A percentile compares a stretch with the other conserved stretches of the same genome.
Evolutionary conservation across 2,113 vertebrate genomes (phyloP).

Genomic region (Donacobius atricapilla): DNA sequence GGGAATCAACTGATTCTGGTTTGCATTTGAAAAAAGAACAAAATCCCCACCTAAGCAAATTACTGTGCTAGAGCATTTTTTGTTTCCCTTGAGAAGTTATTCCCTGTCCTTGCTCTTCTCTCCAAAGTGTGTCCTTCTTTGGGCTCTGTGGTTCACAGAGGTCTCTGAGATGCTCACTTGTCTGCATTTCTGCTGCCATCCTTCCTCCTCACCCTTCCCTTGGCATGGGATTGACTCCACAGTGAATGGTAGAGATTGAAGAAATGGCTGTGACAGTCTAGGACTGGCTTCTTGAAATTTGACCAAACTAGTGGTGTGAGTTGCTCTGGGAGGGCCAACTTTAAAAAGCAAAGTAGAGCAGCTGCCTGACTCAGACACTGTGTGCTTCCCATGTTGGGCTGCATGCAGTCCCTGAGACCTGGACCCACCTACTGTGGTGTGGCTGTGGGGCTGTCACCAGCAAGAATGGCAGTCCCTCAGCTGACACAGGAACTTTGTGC

Average conservation of each 20-base stretch:
- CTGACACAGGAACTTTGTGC: neutral
- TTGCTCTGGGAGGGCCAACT: neutral
- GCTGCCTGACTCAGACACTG: too few species aligned
- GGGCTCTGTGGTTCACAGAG: neutral
- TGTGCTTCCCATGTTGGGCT: neutral
- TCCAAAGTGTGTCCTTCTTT: neutral
- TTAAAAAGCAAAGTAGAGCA: neutral
- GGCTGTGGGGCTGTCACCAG: neutral
- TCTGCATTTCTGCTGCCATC: neutral
- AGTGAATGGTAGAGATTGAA: neutral
- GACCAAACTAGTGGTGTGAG: neutral
- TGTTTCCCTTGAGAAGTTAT: neutral
- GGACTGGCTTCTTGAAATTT: neutral
- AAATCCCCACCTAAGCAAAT: neutral
- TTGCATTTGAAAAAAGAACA: neutral
- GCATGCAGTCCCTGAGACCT: fast-evolving
- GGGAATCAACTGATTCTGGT: neutral
- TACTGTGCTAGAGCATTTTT: neutral
- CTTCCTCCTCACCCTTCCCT: fast-evolving
- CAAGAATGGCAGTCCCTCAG: neutral
- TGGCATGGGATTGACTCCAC: neutral
- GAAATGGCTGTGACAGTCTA: neutral
- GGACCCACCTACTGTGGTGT: neutral
- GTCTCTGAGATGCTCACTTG: neutral
- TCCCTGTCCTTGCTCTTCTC: neutral